Conservation (phyloP, 2,888 invertebrate species). For the Theodoxus fluviatilis region DNA sequence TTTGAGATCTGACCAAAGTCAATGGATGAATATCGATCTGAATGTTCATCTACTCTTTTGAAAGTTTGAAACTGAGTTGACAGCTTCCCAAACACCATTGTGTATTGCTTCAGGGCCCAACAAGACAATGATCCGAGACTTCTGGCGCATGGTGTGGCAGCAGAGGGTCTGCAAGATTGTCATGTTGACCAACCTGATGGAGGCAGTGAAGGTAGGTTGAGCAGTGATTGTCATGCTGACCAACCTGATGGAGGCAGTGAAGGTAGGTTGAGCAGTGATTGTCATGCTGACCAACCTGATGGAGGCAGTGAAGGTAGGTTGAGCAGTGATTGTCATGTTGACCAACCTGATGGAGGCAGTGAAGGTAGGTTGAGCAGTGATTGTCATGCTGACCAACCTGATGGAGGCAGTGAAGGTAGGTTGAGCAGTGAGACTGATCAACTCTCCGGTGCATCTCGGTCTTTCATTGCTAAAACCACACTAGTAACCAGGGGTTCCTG, state of each 20-base stretch:
- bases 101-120: slow-evolving; percentile 68
- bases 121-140: slow-evolving; percentile 74
- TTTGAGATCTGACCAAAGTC: not conserved
- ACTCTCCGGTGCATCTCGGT: too few relatives aligned
- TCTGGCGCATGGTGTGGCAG: slow-evolving; percentile 80
- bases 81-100: not conserved
- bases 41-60: not conserved
- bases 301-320: slow-evolving; percentile 53
- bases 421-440: too few relatives aligned
- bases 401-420: slow-evolving; percentile 55
- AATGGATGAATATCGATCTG: not conserved
- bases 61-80: too few relatives aligned
- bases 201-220: slow-evolving; percentile 50
- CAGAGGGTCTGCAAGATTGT: slow-evolving; percentile 75
- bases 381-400: slow-evolving; percentile 74
- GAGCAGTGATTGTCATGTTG: slow-evolving; percentile 78
- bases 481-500: too few relatives aligned
- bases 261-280: slow-evolving; percentile 67
- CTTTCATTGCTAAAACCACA: too few relatives aligned
- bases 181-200: slow-evolving; percentile 71
- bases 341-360: slow-evolving; percentile 66
- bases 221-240: slow-evolving; percentile 78
- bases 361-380: slow-evolving; percentile 62
- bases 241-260: slow-evolving; percentile 53
- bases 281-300: slow-evolving; percentile 73